Evolutionary conservation across 2,113 vertebrate genomes (phyloP), one percentile per base, ranked within the genome.

Genomic region (Protomyctophum bolini): DNA sequence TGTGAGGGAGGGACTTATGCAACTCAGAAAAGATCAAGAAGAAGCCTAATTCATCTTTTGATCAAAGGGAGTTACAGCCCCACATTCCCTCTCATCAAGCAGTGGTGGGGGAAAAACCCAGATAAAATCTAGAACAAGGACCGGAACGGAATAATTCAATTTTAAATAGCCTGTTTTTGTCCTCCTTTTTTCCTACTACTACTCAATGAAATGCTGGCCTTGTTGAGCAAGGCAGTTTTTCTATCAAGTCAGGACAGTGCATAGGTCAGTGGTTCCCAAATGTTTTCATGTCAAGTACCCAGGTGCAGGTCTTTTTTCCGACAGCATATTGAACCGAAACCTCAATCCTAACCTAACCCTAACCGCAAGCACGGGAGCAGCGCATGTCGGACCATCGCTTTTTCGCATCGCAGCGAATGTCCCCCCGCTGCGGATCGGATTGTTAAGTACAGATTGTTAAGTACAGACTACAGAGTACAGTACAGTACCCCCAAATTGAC

Each of bases 41-140:
- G 58, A 68, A 0, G 33, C 8, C 69, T 59, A 28, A 75, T 72
- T 80, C 74, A 67, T 81, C 76, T 83, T 1, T 58, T 67, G 82
- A 89, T 90, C 87, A 88, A 88, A 90, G 85, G 59, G 10, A 83
- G 51, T 71, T 66, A 59, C 5, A 79, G 76, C 73, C 83, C 81
- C 77, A 84, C 79, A 83, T 87, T 82, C 81, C 54, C 80, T 77
- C 79, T 84, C 83, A 87, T 86, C 82, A 86, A 76, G 76, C 80
- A 9, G 73, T 41, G 33, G 33, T 2, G 33, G 65, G 75, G 58
- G 75, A 86, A 83, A 79, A 83, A 73, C 80, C 57, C 63, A 52
- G 45, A 82, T 81, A 15, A 76, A 79, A 87, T 81, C 81, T 77
- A 86, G 65, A 90, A 85, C 81, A 86, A 83, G 85, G 73, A 69